These are phyloP conservation scores for Rutpela maculata DNA, from an alignment of 2,888 invertebrate genomes.

Conservation along the genomic window DNA sequence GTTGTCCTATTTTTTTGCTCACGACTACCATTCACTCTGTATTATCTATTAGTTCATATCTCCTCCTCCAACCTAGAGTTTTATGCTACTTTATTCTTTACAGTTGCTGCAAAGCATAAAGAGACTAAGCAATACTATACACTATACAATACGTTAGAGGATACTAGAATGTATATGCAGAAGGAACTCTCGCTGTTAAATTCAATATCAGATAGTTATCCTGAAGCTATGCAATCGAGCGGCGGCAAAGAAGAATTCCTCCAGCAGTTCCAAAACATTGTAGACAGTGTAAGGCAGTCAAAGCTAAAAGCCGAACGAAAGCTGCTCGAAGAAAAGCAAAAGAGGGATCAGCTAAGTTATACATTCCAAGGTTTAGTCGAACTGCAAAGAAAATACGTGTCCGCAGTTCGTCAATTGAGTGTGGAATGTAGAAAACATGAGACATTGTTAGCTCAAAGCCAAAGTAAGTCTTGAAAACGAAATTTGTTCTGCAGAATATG, in stretches of 20 bases:
- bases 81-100: constrained; percentile 60
- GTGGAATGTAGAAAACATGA: constrained; percentile 85
- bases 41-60: no score
- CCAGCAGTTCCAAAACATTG: constrained; percentile 91
- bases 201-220: constrained; percentile 92
- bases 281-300: constrained; percentile 92
- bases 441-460: constrained; percentile 55
- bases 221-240: constrained; percentile 88
- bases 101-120: constrained; percentile 95
- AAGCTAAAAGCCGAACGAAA: constrained; percentile 82
- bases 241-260: constrained; percentile 92
- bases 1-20: no score
- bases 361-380: constrained; percentile 79
- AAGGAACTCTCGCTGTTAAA: constrained; percentile 93
- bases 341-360: constrained; percentile 81
- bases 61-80: no score
- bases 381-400: constrained; percentile 85
- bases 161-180: constrained; percentile 93
- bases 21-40: no score
- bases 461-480: constrained; percentile 34
- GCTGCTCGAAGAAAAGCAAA: constrained; percentile 80
- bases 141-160: constrained; percentile 95
- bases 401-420: constrained; percentile 85
- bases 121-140: constrained; percentile 99
- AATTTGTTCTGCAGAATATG: constrained; percentile 12